phyloP scores from a whole-genome alignment of 2,797 vertebrate species.

The Sciurus carolinensis region DNA sequence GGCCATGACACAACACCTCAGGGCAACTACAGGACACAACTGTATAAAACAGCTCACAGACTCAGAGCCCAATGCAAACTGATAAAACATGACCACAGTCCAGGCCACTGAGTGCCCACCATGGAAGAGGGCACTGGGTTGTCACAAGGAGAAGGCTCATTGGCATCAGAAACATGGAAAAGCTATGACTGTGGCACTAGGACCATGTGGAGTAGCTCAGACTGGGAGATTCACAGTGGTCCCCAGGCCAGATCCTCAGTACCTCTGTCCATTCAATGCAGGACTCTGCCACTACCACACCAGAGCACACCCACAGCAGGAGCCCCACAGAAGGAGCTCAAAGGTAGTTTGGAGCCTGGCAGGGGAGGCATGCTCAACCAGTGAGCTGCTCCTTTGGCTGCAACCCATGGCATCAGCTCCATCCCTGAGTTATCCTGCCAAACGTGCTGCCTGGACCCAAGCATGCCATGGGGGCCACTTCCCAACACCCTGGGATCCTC shows the following conservation, averaged over 20 bases:
- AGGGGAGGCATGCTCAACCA: no score
- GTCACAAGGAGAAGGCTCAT: background rate
- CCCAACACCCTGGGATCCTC: background rate
- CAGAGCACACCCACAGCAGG: background rate
- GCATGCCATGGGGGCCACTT: background rate
- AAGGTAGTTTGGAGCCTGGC: background rate
- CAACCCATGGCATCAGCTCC: background rate
- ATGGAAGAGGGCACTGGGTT: background rate
- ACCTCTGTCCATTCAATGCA: rapidly evolving
- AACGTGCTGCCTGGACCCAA: background rate
- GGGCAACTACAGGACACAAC: no score
- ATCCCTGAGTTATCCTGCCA: background rate
- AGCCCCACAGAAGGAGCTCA: background rate
- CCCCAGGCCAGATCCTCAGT: background rate
- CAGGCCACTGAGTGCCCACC: background rate
- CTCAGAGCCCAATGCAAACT: background rate
- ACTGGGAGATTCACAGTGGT: no score
- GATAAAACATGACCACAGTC: background rate
- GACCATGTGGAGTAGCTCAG: background rate
- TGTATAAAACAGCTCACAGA: background rate
- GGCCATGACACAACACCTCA: background rate
- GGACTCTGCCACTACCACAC: background rate
- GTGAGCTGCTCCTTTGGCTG: background rate
- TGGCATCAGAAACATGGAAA: background rate
- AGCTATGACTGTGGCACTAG: background rate